Evolutionary conservation across 2,888 invertebrate species (phyloP), one percentile per base, ranked within the genome.

Genomic region (Chromoteleia sp.): DNA sequence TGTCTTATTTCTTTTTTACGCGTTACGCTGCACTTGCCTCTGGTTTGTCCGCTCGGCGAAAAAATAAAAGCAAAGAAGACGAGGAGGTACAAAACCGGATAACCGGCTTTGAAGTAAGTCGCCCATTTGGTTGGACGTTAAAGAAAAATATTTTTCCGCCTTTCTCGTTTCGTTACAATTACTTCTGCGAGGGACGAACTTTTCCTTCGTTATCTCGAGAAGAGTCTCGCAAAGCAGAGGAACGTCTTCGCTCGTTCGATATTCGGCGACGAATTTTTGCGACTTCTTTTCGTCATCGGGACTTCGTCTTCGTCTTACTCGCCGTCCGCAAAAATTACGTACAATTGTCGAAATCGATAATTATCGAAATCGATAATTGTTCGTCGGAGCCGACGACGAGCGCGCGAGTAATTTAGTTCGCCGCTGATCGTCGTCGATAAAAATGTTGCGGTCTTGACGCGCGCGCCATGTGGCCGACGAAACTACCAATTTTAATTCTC

Each of bases 61-160:
- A 86, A 88, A 87, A 88, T 85, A 85, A 88, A 86, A 84, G 68
- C 48, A 70, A 56, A 61, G 25, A 25, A 25, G 36, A 25, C 78
- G 21, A 21, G 1, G 59, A 83, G 78, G 68, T 75, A 83, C 82
- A 84, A 85, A 84, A 63, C 80, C 86, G 88, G 86, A 88, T 90
- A 90, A 88, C 89, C 86, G 87, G 88, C 89, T 90, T 90, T 89
- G 89, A 90, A 87, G 88, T 88, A 89, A 87, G 86, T 87, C 87
- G 84, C 84, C 88, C 87, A 87, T 89, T 88, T 87, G 19, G 48
- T 36, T 25, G n/a, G n/a, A 88, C 86, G 86, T 85, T 84, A 85
- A 87, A 86, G 88, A 88, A 89, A 88, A 88, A 89, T 88, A 88
- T 91, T 89, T 89, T 88, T 88, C 86, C 87, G 88, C 85, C 86